Conservation (phyloP, 2,797 vertebrate species). For the Etheostoma perlongum region DNA sequence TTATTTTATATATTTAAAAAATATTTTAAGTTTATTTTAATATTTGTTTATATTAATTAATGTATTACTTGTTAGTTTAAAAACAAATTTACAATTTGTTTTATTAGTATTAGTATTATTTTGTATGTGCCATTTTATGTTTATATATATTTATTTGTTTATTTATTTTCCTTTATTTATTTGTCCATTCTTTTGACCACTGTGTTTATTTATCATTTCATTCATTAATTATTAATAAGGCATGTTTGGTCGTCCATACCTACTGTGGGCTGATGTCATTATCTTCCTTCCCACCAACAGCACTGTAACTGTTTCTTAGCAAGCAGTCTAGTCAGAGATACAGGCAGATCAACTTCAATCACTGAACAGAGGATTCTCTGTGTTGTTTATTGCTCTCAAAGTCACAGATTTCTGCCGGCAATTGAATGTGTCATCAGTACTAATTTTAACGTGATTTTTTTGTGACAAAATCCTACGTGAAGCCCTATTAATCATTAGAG, state of each 20-base stretch:
- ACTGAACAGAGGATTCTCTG: constrained; percentile 20
- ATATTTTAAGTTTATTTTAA: background rate
- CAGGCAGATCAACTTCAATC: background rate
- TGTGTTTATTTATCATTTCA: background rate
- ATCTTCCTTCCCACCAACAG: constrained; percentile 10
- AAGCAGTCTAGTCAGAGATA: constrained; percentile 24
- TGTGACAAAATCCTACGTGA: constrained; percentile 44
- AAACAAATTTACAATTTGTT: background rate
- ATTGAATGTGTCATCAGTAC: constrained; percentile 47
- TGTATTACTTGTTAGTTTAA: background rate
- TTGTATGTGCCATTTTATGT: background rate
- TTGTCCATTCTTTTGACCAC: background rate
- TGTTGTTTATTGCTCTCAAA: constrained; percentile 13
- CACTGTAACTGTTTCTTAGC: constrained; percentile 5
- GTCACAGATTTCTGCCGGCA: background rate
- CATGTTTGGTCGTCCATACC: background rate
- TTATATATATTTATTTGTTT: background rate
- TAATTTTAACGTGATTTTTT: constrained; percentile 50
- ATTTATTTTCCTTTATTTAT: background rate
- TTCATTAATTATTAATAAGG: background rate
- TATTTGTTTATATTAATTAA: background rate
- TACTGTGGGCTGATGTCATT: background rate
- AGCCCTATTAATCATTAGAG: constrained; percentile 50
- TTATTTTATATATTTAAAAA: background rate
- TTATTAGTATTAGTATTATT: too few species aligned